These are phyloP conservation scores for Cistogaster globosa DNA, from an alignment of 2,888 invertebrate species.

Conservation along the genomic window DNA sequence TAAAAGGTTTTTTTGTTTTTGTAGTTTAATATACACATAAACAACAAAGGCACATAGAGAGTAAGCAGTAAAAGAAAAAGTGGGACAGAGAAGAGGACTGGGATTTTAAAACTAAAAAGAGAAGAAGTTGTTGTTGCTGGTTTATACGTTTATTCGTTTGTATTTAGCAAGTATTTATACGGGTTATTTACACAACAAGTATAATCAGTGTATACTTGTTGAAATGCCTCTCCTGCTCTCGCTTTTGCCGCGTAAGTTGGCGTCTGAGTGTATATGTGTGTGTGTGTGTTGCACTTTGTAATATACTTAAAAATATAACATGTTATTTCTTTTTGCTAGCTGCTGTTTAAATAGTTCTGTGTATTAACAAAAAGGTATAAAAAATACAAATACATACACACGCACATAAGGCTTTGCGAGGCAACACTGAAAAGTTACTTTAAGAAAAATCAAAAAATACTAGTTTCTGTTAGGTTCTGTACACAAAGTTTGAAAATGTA, in stretches of 20 bases:
- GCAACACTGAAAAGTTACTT: background rate
- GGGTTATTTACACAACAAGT: slow-evolving; percentile 71
- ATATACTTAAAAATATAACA: slow-evolving; percentile 64
- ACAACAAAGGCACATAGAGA: slow-evolving; percentile 8
- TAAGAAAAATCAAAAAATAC: background rate
- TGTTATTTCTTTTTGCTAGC: slow-evolving; percentile 59
- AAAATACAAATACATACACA: slow-evolving; percentile 17
- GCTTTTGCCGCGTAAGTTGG: background rate
- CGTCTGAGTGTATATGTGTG: background rate
- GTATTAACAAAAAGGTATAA: slow-evolving; percentile 56
- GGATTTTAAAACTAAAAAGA: background rate
- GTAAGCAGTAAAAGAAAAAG: background rate
- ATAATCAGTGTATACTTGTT: slow-evolving; percentile 68
- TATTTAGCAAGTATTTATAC: slow-evolving; percentile 65
- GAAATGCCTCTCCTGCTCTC: slow-evolving; percentile 36
- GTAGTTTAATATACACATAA: slow-evolving; percentile 38
- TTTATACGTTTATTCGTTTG: slow-evolving; percentile 58
- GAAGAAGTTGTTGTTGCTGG: slow-evolving; percentile 32
- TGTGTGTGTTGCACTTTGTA: no score
- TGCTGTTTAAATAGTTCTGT: slow-evolving; percentile 47
- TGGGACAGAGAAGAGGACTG: background rate
- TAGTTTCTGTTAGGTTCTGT: background rate
- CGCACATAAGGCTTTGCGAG: background rate
- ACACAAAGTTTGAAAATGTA: no score
- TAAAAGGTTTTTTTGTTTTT: slow-evolving; percentile 55